A percentile compares a stretch with the other conserved stretches of the same genome.
phyloP scores from a whole-genome alignment of 2,113 vertebrate species.

The Psammodynastes pulverulentus region DNA sequence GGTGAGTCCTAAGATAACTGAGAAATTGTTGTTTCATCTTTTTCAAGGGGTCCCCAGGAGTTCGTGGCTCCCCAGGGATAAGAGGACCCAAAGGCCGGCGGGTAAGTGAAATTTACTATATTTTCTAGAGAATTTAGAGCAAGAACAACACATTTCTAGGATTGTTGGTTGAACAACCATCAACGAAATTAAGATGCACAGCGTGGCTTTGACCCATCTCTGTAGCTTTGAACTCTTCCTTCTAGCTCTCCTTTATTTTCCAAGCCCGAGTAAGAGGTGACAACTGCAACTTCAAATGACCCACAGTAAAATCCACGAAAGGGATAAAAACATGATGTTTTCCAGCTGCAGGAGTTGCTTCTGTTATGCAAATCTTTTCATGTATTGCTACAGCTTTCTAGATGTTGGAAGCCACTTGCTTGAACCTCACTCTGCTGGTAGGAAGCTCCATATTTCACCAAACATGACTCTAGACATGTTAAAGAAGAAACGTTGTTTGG shows the following conservation, averaged over 20 bases:
- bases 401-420: not conserved
- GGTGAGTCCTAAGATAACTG: not conserved
- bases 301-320: not conserved
- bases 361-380: not conserved
- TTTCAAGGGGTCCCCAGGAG: constrained; percentile 81
- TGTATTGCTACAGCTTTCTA: not conserved
- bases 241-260: not conserved
- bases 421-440: not conserved
- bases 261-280: not conserved
- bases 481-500: not conserved
- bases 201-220: not conserved
- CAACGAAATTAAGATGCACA: not conserved
- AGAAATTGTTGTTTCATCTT: constrained; percentile 36
- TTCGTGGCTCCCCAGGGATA: constrained; percentile 76
- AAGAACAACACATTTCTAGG: not conserved
- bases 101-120: constrained; percentile 71
- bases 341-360: not conserved
- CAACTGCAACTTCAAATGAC: not conserved
- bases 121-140: not conserved
- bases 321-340: not conserved
- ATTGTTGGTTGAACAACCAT: not conserved
- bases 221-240: not conserved
- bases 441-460: not conserved
- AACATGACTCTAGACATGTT: not conserved
- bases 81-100: constrained; percentile 86